These are phyloP conservation scores for Microcaecilia unicolor DNA, from an alignment of 2,797 vertebrate genomes.

Conservation along the genomic window DNA sequence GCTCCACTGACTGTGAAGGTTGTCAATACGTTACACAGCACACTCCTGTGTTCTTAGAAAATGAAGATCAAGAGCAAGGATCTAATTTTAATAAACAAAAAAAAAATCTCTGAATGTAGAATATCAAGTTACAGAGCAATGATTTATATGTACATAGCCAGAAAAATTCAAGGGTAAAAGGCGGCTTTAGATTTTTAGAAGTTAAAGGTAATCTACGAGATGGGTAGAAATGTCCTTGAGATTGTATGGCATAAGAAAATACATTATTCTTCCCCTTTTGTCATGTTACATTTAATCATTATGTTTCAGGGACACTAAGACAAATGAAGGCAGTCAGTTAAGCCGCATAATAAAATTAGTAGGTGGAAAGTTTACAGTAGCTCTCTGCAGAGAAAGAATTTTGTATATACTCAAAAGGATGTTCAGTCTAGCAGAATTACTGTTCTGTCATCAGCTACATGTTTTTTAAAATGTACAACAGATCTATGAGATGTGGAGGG, in stretches of 20 bases:
- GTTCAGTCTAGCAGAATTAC: no score
- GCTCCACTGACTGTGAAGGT: no score
- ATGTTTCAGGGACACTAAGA: background rate
- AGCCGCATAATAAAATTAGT: background rate
- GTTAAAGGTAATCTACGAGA: background rate
- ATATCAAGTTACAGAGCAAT: background rate
- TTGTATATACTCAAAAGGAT: no score
- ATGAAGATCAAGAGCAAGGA: background rate
- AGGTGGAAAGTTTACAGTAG: background rate
- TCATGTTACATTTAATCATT: background rate
- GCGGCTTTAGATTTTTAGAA: background rate
- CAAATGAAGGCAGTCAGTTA: background rate
- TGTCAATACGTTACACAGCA: no score
- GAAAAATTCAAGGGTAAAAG: slow-evolving; percentile 9
- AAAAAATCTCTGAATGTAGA: slow-evolving; percentile 3
- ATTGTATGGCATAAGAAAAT: background rate
- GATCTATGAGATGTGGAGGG: no score
- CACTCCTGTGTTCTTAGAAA: no score
- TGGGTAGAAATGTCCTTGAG: background rate
- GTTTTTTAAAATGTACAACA: no score
- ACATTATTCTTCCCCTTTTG: slow-evolving; percentile 1
- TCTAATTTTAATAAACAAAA: no score
- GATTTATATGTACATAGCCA: background rate
- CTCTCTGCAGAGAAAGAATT: no score
- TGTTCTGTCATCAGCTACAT: no score